Evolutionary conservation across 2,888 invertebrate species (phyloP).

Genomic region (Brachyptera risi): DNA sequence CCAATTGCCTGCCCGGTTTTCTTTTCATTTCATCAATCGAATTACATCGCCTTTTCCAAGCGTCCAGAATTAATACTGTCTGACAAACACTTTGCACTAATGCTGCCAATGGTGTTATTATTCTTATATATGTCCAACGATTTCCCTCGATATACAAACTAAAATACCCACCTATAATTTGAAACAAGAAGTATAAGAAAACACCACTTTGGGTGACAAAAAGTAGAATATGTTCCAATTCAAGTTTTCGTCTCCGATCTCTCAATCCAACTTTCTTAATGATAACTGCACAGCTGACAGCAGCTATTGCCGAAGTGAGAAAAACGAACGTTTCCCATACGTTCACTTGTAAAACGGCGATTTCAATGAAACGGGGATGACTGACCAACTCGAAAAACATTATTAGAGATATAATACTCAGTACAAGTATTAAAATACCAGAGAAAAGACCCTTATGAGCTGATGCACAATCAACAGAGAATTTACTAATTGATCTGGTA

Average conservation of each 20-base stretch:
- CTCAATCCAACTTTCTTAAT: slow-evolving; percentile 39
- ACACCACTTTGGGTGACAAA: slow-evolving; percentile 51
- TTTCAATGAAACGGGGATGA: slow-evolving; percentile 40
- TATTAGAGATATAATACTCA: slow-evolving; percentile 47
- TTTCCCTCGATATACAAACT: slow-evolving; percentile 37
- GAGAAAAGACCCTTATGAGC: slow-evolving; percentile 61
- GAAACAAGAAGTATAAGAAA: slow-evolving; percentile 48
- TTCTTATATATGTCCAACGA: slow-evolving; percentile 10
- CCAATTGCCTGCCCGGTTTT: slow-evolving; percentile 80
- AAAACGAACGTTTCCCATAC: slow-evolving; percentile 49
- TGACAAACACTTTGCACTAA: slow-evolving; percentile 43
- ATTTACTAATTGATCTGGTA: slow-evolving; percentile 54
- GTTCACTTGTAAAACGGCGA: slow-evolving; percentile 52
- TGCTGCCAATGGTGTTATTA: slow-evolving; percentile 16
- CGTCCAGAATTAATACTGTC: slow-evolving; percentile 48
- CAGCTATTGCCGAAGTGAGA: slow-evolving; percentile 42
- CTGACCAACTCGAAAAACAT: slow-evolving; percentile 49
- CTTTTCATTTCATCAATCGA: slow-evolving; percentile 63
- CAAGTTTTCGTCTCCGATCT: slow-evolving; percentile 41
- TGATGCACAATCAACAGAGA: slow-evolving; percentile 79
- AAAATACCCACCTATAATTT: slow-evolving; percentile 32
- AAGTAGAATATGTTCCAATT: slow-evolving; percentile 47
- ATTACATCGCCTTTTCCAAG: slow-evolving; percentile 65
- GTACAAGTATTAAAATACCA: slow-evolving; percentile 45
- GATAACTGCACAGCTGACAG: slow-evolving; percentile 44